Evolutionary conservation across 1,140 invertebrate species (phyloP), one percentile per base, ranked within the genome.

Genomic region (Heliothis virescens): DNA sequence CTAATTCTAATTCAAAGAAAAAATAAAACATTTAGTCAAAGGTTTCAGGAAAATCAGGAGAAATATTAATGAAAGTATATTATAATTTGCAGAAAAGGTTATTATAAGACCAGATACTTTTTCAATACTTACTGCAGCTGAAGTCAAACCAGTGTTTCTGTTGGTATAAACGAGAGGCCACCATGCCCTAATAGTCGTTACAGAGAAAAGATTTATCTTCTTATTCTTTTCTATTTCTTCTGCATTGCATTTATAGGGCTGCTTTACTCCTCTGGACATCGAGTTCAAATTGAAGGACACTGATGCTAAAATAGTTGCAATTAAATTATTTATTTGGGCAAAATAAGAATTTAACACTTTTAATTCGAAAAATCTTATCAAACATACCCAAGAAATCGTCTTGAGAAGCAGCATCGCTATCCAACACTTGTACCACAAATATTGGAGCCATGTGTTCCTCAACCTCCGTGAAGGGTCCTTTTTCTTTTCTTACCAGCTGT

Each of bases 371-470:
- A 2, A 16, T 15, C 18, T 16, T 1, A 7, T 79, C 18, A 59
- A 11, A n/a, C 59, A 16, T 87, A 97, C 97, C 98, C 34, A 98
- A 92, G 91, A 97, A 98, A 87, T 98, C 98, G 87, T 98, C 96
- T 7, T 96, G 93, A 0, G 96, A 97, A 80, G 98, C 96, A 55
- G 96, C 95, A 92, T 98, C 98, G 63, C 97, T 97, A 88, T 98
- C 97, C 63, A 90, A 96, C 95, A 97, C 67, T 96, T 96, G 94
- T 96, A 97, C 13, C 96, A 91, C 71, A 95, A 96, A 21, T 97
- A 95, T 84, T 92, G 94, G 83, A 96, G 96, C 3, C 96, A 97
- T 47, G 96, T 95, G 94, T 86, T 97, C 97, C 1, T 96, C 96
- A 80, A 96, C 96, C 83, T 96, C 96, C 81, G 95, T 95, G 0